Conservation (phyloP, 2,888 invertebrate genomes). For the Drosophila dives region DNA sequence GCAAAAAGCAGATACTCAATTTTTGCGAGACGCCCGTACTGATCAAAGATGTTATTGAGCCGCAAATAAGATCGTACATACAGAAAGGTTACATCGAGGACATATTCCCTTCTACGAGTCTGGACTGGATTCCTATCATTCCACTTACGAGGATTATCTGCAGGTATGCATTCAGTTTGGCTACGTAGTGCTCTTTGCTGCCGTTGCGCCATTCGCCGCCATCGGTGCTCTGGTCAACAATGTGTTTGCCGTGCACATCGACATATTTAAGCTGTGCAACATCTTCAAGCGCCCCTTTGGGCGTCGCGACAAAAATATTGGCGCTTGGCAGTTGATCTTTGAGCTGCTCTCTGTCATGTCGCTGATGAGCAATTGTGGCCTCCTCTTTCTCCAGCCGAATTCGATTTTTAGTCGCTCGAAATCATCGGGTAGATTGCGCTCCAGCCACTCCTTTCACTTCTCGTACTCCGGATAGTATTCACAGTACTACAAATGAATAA, state of each 20-base stretch:
- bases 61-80: conserved; percentile 81
- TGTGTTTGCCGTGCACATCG: conserved; percentile 90
- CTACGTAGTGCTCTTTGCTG: conserved; percentile 91
- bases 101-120: conserved; percentile 87
- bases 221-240: conserved; percentile 91
- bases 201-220: conserved; percentile 91
- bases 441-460: conserved; percentile 98
- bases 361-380: conserved; percentile 90
- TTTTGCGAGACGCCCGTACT: conserved; percentile 88
- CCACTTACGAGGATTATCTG: conserved; percentile 91
- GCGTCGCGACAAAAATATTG: conserved; percentile 88
- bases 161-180: conserved; percentile 93
- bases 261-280: conserved; percentile 90
- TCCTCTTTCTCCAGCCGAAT: conserved; percentile 89
- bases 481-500: conserved; percentile 90
- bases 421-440: conserved; percentile 96
- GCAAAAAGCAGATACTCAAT: conserved; percentile 86
- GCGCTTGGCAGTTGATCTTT: conserved; percentile 90
- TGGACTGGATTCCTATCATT: conserved; percentile 89
- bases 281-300: conserved; percentile 89
- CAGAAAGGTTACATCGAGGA: conserved; percentile 86
- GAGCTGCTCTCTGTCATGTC: conserved; percentile 87
- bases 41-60: conserved; percentile 86
- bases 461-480: conserved; percentile 99
- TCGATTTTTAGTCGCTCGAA: conserved; percentile 93